These are phyloP conservation scores for Cheilosia variabilis DNA, from an alignment of 2,888 invertebrate genomes.

Conservation along the genomic window DNA sequence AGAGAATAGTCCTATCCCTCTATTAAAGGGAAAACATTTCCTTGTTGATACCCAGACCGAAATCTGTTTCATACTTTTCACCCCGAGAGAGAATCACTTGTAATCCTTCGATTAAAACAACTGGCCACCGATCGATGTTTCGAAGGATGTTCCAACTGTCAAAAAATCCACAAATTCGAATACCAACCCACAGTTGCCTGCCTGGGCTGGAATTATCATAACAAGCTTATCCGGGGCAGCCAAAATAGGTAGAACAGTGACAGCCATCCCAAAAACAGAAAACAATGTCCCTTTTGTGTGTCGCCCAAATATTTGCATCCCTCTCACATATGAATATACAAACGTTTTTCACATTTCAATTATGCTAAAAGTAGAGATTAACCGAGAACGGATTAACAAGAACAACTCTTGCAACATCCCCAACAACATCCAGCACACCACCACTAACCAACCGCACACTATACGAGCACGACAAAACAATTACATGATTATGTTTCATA, in stretches of 20 bases:
- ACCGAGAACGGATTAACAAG: constrained; percentile 72
- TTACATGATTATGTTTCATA: constrained; percentile 74
- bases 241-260: constrained; percentile 8
- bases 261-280: not conserved
- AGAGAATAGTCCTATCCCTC: no score
- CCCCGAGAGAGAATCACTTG: not conserved
- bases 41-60: no score
- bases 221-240: constrained; percentile 41
- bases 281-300: constrained; percentile 14
- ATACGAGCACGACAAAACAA: constrained; percentile 73
- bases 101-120: not conserved
- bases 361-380: constrained; percentile 68
- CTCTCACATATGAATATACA: constrained; percentile 14
- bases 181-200: not conserved
- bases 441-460: constrained; percentile 65
- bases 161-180: not conserved
- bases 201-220: constrained; percentile 37
- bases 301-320: constrained; percentile 51
- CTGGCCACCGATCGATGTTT: not conserved
- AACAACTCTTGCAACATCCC: constrained; percentile 54
- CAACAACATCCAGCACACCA: constrained; percentile 31
- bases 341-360: constrained; percentile 73
- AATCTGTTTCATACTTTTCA: not conserved
- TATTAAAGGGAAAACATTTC: no score
- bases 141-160: constrained; percentile 2